Conservation (phyloP, 92 coral and sea anemone genomes). For the Anthopleura xanthogrammica region DNA sequence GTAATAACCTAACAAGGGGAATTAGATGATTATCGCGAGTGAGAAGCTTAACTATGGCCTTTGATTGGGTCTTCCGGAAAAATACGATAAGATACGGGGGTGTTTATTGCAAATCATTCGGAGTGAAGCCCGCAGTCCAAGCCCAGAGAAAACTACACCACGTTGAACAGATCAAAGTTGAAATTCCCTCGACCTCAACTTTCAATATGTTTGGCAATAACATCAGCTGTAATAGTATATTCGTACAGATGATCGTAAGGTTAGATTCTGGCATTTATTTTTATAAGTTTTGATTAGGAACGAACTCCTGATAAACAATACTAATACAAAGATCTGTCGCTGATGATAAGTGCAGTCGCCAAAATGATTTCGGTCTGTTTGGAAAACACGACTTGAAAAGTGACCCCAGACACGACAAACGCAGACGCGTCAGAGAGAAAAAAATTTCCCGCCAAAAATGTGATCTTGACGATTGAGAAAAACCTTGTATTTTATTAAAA, state of each 20-base stretch:
- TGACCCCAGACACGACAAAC: neutral
- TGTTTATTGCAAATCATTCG: conserved; percentile 5
- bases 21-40: neutral
- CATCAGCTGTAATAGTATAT: neutral
- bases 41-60: conserved; percentile 9
- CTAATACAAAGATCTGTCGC: neutral
- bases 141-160: conserved; percentile 4
- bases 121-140: neutral
- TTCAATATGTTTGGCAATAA: conserved; percentile 15
- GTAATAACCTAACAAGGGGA: conserved; percentile 4
- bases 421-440: neutral
- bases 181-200: neutral
- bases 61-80: conserved; percentile 2
- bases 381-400: neutral
- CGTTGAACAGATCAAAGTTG: neutral
- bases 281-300: neutral
- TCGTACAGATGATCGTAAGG: neutral
- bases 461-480: neutral
- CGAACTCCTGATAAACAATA: neutral
- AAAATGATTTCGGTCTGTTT: neutral
- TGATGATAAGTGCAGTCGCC: neutral
- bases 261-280: neutral
- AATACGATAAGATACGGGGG: neutral
- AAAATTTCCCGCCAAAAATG: neutral
- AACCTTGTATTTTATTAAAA: neutral